A percentile compares a stretch with the other conserved stretches of the same genome.
Conservation (phyloP, 2,113 vertebrate genomes). For the Mastomys natalensis region DNA sequence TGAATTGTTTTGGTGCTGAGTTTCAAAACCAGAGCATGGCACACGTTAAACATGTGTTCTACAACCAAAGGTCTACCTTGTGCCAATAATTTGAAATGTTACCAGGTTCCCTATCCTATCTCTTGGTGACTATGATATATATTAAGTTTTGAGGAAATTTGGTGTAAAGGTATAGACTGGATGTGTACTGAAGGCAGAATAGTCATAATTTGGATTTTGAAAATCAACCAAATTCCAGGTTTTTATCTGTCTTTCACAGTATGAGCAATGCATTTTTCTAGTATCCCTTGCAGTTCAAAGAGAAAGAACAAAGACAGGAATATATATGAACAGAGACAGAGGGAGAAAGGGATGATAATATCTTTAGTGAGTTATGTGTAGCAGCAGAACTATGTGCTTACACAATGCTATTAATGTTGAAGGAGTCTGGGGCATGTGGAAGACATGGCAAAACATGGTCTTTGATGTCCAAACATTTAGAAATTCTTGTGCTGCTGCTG, state of each 20-base stretch:
- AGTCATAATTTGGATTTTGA: conserved; percentile 24
- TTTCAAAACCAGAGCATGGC: not conserved
- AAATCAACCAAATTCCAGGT: conserved; percentile 49
- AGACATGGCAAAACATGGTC: conserved; percentile 35
- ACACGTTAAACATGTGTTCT: not conserved
- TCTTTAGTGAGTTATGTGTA: conserved; percentile 72
- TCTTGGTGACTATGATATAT: not conserved
- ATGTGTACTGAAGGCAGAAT: not conserved
- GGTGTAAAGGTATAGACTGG: conserved; percentile 18
- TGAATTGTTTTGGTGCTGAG: not conserved
- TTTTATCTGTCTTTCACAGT: conserved; percentile 30
- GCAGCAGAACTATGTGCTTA: conserved; percentile 65
- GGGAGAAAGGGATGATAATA: not conserved
- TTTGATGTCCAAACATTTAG: conserved; percentile 43
- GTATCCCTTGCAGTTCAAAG: conserved; percentile 48
- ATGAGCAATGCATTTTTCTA: conserved; percentile 44
- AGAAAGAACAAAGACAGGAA: conserved; percentile 57
- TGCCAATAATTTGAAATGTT: conserved; percentile 17
- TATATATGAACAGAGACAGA: not conserved
- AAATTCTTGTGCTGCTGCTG: not conserved
- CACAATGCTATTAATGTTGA: conserved; percentile 31
- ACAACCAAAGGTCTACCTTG: not conserved
- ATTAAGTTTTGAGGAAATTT: conserved; percentile 49
- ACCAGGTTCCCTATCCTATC: not conserved
- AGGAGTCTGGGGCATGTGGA: conserved; percentile 32